Evolutionary conservation across 2,797 vertebrate species (phyloP), one percentile per base, ranked within the genome.

Genomic region (Acrocephalus scirpaceus): DNA sequence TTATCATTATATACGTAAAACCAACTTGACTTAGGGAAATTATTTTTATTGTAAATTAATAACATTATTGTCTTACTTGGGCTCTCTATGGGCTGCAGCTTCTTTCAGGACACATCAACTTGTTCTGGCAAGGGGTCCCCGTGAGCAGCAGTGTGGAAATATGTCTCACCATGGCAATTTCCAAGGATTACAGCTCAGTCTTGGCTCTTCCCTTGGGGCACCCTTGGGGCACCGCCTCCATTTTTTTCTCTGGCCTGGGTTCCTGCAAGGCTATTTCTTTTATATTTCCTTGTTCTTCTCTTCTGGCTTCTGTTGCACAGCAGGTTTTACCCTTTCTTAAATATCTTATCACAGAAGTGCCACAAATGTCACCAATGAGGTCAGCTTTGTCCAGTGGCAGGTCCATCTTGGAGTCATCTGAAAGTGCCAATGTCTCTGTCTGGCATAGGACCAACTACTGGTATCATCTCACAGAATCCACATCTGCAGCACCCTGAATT

Each of bases 301-400:
- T 70, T 38, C 22, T 10, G 25, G 14, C 5, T 81, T 53, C 36
- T 62, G 11, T 44, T 89, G 30, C 29, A 47, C 32, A 78, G 21
- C 36, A 82, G 7, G 36, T 61, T 79, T 61, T 61, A 61, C 8
- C 3, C 16, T 71, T 90, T 75, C 40, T 65, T 58, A 69, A 78
- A 30, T n/a, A 72, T 4, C 3, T 44, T 71, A 17, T 56, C 50
- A 64, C 16, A 40, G 50, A 78, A 45, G 9, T 88, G 27, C 4
- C n/a, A 44, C 8, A 9, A 48, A 21, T 1, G 1, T 56, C 73
- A 76, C 13, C 1, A 2, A 30, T n/a, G 13, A 66, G 8, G 14
- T 76, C 47, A 51, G 13, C 6, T 91, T 69, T 69, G 13, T 15
- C 16, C 13, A n/a, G 19, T 4, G 3, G 5, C 0, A 0, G 6